phyloP scores from a whole-genome alignment of 2,888 invertebrate genomes.

The Epicampocera succincta region DNA sequence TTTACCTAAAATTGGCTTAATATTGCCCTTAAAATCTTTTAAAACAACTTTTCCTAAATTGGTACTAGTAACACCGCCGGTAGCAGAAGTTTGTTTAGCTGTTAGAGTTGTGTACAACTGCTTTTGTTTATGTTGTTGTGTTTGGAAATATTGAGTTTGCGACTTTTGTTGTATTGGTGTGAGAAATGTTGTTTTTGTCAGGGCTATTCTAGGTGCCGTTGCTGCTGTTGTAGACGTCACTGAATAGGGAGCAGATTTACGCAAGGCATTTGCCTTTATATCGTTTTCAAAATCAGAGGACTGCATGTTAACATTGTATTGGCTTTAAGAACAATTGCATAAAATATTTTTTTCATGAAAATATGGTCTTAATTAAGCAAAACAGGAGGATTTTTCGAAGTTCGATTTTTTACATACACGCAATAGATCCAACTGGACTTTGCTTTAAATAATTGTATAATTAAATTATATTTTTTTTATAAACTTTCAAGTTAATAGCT shows the following conservation, averaged over 20 bases:
- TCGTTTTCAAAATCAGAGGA: conserved; percentile 63
- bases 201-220: conserved; percentile 50
- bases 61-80: conserved; percentile 37
- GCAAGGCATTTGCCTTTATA: conserved; percentile 58
- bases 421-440: conserved; percentile 27
- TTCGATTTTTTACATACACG: conserved; percentile 36
- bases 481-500: not conserved
- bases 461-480: not conserved
- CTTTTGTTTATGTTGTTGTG: conserved; percentile 41
- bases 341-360: conserved; percentile 6
- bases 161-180: conserved; percentile 60
- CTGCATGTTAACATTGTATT: conserved; percentile 61
- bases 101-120: conserved; percentile 64
- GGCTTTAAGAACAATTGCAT: conserved; percentile 22
- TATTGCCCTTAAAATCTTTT: conserved; percentile 58
- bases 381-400: not conserved
- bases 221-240: conserved; percentile 24
- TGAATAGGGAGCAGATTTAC: conserved; percentile 31
- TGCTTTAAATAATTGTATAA: not conserved
- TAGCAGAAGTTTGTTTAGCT: conserved; percentile 51
- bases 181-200: conserved; percentile 66
- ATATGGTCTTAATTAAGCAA: conserved; percentile 22
- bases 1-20: conserved; percentile 42
- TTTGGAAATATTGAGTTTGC: conserved; percentile 26
- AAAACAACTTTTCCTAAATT: conserved; percentile 54